phyloP scores from a whole-genome alignment of 2,797 vertebrate species.

The Jordanella pulchra region DNA sequence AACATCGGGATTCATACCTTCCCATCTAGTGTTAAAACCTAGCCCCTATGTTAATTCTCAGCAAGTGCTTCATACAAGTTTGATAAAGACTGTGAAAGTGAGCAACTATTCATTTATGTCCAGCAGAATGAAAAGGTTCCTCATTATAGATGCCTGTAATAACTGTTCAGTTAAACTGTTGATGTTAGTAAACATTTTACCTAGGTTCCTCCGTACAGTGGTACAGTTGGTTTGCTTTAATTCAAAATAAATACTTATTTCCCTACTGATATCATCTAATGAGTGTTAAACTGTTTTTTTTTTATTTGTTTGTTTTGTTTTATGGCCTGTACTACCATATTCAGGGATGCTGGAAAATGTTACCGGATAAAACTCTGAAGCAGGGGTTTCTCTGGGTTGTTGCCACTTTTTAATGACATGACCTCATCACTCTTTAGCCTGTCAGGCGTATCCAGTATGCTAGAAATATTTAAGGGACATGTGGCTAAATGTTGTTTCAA shows the following conservation, averaged over 20 bases:
- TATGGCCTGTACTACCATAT: no score
- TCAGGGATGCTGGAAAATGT: no score
- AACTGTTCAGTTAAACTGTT: neutral
- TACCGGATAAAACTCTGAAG: no score
- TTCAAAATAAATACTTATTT: no score
- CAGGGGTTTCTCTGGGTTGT: no score
- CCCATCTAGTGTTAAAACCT: neutral
- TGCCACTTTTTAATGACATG: no score
- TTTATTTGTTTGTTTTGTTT: no score
- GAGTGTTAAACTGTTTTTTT: no score
- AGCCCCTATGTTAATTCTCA: neutral
- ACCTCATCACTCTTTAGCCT: no score
- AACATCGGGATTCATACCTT: neutral
- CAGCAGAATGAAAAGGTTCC: neutral
- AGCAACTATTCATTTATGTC: neutral
- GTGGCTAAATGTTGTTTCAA: neutral
- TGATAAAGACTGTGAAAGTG: neutral
- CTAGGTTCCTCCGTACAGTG: no score
- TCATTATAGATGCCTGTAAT: neutral
- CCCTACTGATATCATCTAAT: no score
- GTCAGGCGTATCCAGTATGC: neutral
- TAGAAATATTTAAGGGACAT: neutral
- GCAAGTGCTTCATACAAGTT: neutral
- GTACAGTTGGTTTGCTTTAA: no score
- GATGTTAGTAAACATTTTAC: neutral